Evolutionary conservation across 2,888 invertebrate genomes (phyloP).

Genomic region (Ceramica pisi): DNA sequence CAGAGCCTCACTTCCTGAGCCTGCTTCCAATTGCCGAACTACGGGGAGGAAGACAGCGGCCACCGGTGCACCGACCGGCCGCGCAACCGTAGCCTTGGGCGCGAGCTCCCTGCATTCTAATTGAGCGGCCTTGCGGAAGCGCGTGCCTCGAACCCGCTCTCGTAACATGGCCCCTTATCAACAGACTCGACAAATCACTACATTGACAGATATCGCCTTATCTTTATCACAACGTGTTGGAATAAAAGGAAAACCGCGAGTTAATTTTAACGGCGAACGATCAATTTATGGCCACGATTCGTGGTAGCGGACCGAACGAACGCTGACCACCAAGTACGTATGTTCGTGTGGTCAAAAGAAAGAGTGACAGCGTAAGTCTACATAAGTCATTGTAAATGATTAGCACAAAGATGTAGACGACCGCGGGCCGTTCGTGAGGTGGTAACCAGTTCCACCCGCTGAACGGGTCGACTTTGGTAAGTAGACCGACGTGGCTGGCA

Average conservation of each 20-base stretch:
- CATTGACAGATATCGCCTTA: constrained; percentile 64
- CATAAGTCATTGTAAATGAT: constrained; percentile 78
- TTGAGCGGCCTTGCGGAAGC: constrained; percentile 90
- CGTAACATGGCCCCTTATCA: constrained; percentile 85
- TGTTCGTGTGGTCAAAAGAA: constrained; percentile 24
- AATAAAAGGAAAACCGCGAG: constrained; percentile 45
- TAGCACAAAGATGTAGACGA: constrained; percentile 75
- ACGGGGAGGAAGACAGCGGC: constrained; percentile 84
- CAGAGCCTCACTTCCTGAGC: constrained; percentile 85
- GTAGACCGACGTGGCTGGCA: constrained; percentile 76
- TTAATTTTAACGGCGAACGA: constrained; percentile 26
- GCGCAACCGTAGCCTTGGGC: constrained; percentile 87
- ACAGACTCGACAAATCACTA: constrained; percentile 69
- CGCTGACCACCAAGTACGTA: not conserved
- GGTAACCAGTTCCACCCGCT: constrained; percentile 81
- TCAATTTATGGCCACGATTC: constrained; percentile 20
- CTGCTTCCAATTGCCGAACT: constrained; percentile 81
- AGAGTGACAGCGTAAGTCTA: constrained; percentile 68
- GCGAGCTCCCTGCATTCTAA: constrained; percentile 90
- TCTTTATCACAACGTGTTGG: constrained; percentile 51
- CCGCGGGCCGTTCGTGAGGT: constrained; percentile 72
- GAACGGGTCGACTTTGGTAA: constrained; percentile 77
- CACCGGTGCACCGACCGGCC: constrained; percentile 88
- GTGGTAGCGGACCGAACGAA: constrained; percentile 17
- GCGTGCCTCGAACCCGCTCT: constrained; percentile 85